Conservation (phyloP, 2,888 invertebrate species). For the Uropetala carovei region DNA sequence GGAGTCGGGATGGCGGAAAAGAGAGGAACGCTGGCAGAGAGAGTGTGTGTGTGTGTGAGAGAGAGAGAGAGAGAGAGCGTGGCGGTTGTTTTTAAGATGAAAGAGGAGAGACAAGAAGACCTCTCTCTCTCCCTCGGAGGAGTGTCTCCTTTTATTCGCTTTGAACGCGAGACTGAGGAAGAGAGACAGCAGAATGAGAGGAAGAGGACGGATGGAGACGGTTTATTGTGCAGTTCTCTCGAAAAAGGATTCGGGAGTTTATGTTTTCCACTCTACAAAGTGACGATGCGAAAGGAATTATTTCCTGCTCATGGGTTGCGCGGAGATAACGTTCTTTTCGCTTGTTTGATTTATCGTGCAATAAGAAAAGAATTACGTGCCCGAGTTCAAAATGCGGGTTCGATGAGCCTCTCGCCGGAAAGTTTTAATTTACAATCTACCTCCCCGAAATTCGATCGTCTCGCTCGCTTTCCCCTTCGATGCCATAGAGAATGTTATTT, state of each 20-base stretch:
- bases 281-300: conserved; percentile 25
- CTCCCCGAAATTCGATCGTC: neutral
- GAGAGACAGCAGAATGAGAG: neutral
- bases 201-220: neutral
- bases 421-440: neutral
- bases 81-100: conserved; percentile 45
- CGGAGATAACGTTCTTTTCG: conserved; percentile 17
- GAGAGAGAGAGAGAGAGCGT: neutral
- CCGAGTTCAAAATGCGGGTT: conserved; percentile 11
- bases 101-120: neutral
- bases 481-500: too few species aligned
- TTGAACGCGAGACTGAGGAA: neutral
- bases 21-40: neutral
- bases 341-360: conserved; percentile 15
- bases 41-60: neutral
- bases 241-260: conserved; percentile 5
- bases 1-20: conserved; percentile 2
- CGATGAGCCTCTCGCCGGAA: neutral
- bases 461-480: neutral
- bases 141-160: conserved; percentile 40
- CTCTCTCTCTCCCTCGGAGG: neutral
- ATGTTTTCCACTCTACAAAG: conserved; percentile 11
- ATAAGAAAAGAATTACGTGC: conserved; percentile 1
- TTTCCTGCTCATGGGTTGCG: neutral
- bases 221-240: conserved; percentile 15